Evolutionary conservation across 2,113 vertebrate species (phyloP).

Genomic region (Pungitius pungitius): DNA sequence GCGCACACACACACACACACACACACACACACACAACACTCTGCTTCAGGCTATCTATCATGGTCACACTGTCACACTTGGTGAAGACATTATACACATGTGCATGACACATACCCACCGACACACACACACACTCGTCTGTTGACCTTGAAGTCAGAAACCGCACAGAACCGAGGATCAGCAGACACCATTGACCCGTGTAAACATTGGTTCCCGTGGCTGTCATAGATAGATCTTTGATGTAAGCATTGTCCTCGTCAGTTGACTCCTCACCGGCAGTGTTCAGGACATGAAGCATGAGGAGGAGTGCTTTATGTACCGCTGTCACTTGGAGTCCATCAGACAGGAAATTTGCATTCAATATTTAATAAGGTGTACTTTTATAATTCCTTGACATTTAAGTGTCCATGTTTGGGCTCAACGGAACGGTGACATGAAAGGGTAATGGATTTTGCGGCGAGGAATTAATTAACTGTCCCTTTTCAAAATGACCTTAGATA

Average conservation of each 20-base stretch:
- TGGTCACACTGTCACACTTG: constrained; percentile 54
- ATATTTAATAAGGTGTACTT: not conserved
- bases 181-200: constrained; percentile 5
- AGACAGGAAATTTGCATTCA: not conserved
- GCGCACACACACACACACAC: constrained; percentile 19
- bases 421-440: constrained; percentile 17
- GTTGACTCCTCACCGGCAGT: not conserved
- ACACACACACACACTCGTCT: not conserved
- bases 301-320: not conserved
- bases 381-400: constrained; percentile 9
- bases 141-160: constrained; percentile 4
- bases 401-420: constrained; percentile 5
- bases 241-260: not conserved
- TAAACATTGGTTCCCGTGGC: not conserved
- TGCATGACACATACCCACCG: constrained; percentile 14
- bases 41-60: constrained; percentile 60
- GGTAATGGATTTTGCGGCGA: constrained; percentile 31
- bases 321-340: constrained; percentile 3
- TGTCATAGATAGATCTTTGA: not conserved
- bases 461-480: constrained; percentile 45
- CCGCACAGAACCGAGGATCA: not conserved
- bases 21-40: not conserved
- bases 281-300: constrained; percentile 10
- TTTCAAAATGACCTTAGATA: constrained; percentile 38
- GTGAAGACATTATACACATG: constrained; percentile 55